phyloP scores from a whole-genome alignment of 2,797 vertebrate species.

The Cyprinella venusta region DNA sequence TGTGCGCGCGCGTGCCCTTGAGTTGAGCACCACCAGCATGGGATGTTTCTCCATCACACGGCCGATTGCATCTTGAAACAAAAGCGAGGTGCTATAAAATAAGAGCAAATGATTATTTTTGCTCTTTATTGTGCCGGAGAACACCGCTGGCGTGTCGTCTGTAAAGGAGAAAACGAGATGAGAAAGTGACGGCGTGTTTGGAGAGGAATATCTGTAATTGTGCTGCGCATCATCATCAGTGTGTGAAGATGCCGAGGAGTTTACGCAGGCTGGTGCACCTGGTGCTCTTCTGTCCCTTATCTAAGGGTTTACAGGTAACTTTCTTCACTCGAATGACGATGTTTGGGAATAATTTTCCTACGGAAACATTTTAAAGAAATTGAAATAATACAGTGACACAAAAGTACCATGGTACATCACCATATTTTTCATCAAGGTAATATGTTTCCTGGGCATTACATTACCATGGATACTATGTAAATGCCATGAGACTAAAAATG shows the following conservation, averaged over 20 bases:
- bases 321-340: background rate
- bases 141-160: background rate
- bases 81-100: background rate
- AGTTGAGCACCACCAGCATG: constrained; percentile 19
- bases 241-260: constrained; percentile 81
- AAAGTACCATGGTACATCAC: background rate
- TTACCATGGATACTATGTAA: background rate
- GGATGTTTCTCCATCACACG: constrained; percentile 1
- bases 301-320: constrained; percentile 90
- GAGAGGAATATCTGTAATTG: background rate
- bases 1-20: constrained; percentile 35
- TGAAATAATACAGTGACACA: background rate
- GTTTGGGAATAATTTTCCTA: background rate
- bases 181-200: constrained; percentile 12
- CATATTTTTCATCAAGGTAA: background rate
- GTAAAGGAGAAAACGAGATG: constrained; percentile 9
- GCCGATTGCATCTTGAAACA: background rate
- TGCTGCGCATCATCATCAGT: constrained; percentile 26
- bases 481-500: background rate
- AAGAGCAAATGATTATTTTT: background rate
- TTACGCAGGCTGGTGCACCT: constrained; percentile 87
- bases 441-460: background rate
- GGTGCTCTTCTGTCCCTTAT: constrained; percentile 88
- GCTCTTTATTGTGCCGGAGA: background rate
- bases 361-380: background rate